phyloP scores from a whole-genome alignment of 2,888 invertebrate genomes.

The Drosophila borborema region DNA sequence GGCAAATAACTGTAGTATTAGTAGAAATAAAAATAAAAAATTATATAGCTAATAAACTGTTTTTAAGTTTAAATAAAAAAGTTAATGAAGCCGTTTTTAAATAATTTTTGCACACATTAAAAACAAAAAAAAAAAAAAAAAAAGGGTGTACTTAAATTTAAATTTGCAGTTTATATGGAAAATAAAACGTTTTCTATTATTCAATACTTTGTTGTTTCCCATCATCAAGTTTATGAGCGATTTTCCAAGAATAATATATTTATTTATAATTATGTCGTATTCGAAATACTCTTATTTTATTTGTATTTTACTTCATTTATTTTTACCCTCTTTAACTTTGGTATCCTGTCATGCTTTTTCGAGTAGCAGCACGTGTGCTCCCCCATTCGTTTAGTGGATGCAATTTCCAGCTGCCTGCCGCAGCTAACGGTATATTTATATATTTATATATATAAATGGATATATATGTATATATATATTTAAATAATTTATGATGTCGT shows the following conservation, averaged over 20 bases:
- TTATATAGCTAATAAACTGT: too few relatives aligned
- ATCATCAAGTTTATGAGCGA: too few relatives aligned
- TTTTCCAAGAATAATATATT: too few relatives aligned
- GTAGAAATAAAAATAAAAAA: not conserved
- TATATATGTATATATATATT: conserved; percentile 52
- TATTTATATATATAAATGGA: conserved; percentile 38
- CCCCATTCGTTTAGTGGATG: conserved; percentile 47
- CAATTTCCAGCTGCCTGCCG: conserved; percentile 30
- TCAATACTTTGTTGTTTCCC: too few relatives aligned
- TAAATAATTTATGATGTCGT: conserved; percentile 77
- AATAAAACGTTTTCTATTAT: too few relatives aligned
- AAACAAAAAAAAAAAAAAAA: too few relatives aligned
- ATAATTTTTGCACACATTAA: too few relatives aligned
- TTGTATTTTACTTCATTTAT: not conserved
- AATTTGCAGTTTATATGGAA: too few relatives aligned
- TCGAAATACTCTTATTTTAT: not conserved
- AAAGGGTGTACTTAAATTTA: too few relatives aligned
- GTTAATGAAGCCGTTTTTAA: too few relatives aligned
- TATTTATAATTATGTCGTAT: not conserved
- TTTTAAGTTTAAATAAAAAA: too few relatives aligned
- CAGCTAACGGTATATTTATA: conserved; percentile 49
- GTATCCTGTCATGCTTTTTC: not conserved
- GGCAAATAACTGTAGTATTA: not conserved
- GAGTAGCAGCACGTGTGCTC: conserved; percentile 59
- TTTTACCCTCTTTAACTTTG: not conserved